Evolutionary conservation across 2,797 vertebrate species (phyloP), one percentile per base, ranked within the genome.

Genomic region (Furcifer pardalis): DNA sequence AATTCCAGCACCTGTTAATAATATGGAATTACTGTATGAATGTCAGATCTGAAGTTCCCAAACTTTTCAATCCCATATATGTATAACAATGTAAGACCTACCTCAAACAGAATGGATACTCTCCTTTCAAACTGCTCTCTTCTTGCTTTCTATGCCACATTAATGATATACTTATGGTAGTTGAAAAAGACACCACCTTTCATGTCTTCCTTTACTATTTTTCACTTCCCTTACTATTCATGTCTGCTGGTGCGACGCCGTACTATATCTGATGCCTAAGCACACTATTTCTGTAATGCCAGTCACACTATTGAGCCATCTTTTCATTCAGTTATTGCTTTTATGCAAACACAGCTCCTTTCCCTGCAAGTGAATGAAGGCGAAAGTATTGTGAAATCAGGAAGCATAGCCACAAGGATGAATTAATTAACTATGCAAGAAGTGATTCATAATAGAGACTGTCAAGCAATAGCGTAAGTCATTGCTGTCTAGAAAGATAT

Each of bases 351-450:
- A 87, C 79, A 52, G 4, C 84, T 84, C 37, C 2, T 65, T 17
- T 10, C 19, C 52, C 52, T 17, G 52, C 84, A 7, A 76, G 74
- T 6, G 56, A 76, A 82, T 71, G 52, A n/a, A 9, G 87, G 40
- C 78, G 42, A 91, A 87, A 89, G 89, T 44, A 81, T 80, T 84
- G 80, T 40, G 7, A 23, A 81, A 62, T 37, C 86, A 77, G 75
- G 46, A 42, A 88, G 69, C 35, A 35, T 42, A 90, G 86, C 19
- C 23, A 23, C 25, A 27, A n/a, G 88, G 35, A 60, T 44, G 85
- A 88, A 49, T n/a, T 49, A 87, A 77, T 89, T 85, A 90, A 83
- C 49, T 72, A 25, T 86, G 46, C 73, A 82, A 86, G 49, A 85
- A 40, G 23, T 68, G 56, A 77, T 15, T 84, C 32, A 6, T 74